phyloP scores from a whole-genome alignment of 30 jellyfish, hydroid and myxozoan species.

The Aurelia aurita region DNA sequence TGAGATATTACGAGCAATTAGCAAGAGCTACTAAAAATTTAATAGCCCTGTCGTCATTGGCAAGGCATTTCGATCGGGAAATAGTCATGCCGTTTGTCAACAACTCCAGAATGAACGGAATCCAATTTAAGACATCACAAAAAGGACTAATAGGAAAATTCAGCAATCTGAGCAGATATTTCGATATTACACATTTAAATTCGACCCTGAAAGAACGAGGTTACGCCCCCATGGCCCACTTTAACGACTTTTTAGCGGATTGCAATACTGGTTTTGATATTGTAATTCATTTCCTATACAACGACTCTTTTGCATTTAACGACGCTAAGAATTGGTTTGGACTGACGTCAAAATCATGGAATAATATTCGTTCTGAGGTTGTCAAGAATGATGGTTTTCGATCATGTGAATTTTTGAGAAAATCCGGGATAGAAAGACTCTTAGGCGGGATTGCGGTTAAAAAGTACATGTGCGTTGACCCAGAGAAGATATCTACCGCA shows the following conservation, averaged over 20 bases:
- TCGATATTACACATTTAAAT: conserved; percentile 73
- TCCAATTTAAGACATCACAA: conserved; percentile 48
- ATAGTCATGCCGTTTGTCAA: conserved; percentile 90
- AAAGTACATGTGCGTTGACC: conserved; percentile 88
- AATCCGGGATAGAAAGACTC: conserved; percentile 66
- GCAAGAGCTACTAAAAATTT: conserved; percentile 88
- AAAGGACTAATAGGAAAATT: conserved; percentile 21
- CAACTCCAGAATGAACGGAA: conserved; percentile 93
- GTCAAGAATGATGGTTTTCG: conserved; percentile 65
- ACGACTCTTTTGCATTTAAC: conserved; percentile 48
- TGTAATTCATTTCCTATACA: conserved; percentile 81
- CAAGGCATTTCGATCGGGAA: conserved; percentile 70
- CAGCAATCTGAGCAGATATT: conserved; percentile 74
- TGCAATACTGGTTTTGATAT: conserved; percentile 75
- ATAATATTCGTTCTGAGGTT: conserved; percentile 1
- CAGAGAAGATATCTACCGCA: conserved; percentile 82
- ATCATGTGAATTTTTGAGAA: conserved; percentile 67
- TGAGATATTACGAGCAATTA: conserved; percentile 92
- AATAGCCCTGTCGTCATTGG: conserved; percentile 87
- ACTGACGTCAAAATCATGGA: conserved; percentile 43
- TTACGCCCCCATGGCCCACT: conserved; percentile 76
- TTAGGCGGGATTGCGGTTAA: conserved; percentile 65
- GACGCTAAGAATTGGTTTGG: conserved; percentile 84
- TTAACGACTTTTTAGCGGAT: conserved; percentile 59
- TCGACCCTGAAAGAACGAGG: conserved; percentile 84